Evolutionary conservation across 2,113 vertebrate genomes (phyloP).

Genomic region (Saimiri boliviensis): DNA sequence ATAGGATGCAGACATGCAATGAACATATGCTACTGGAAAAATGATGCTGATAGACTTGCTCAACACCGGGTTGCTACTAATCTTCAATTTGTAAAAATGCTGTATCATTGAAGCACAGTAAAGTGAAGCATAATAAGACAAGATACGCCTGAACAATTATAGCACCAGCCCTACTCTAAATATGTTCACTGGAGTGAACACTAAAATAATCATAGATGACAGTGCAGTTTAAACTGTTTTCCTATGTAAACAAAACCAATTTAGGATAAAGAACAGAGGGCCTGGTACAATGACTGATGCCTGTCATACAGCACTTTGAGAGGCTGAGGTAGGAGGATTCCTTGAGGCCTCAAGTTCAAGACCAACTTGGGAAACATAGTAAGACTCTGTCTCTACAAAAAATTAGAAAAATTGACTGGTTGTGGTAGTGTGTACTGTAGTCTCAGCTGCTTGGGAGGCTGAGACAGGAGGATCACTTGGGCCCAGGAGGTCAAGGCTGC

Average conservation of each 20-base stretch:
- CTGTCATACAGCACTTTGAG: no score
- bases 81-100: not conserved
- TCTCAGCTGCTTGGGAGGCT: no score
- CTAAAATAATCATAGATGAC: not conserved
- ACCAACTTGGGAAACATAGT: no score
- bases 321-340: no score
- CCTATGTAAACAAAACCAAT: not conserved
- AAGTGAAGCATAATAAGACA: not conserved
- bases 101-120: not conserved
- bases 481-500: no score
- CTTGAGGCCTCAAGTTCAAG: no score
- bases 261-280: not conserved
- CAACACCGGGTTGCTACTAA: not conserved
- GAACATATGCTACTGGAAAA: not conserved
- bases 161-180: not conserved
- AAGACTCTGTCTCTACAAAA: no score
- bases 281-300: no score
- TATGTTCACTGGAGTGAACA: not conserved
- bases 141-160: not conserved
- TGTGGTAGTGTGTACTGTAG: no score
- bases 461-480: no score
- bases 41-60: not conserved
- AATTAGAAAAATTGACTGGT: no score
- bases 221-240: not conserved
- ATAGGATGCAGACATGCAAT: not conserved